Base-by-base conservation (phyloP, 2,888 invertebrate species). In the Electrophaes corylata region DNA sequence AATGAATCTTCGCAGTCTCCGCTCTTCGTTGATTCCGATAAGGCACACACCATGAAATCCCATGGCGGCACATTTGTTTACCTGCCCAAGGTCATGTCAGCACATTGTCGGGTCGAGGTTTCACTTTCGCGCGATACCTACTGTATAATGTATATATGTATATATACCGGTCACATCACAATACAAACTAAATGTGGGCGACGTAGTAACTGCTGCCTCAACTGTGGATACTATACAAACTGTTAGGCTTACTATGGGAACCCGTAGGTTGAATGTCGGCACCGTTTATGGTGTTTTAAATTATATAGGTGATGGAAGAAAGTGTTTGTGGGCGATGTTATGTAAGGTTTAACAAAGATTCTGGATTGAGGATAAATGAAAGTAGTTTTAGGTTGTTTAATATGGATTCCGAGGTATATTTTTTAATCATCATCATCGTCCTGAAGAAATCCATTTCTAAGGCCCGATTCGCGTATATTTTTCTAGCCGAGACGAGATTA, bases 81-180 rank as follows among this genome's bases (percentile, higher is more conserved):
- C 71, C 76, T 76, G 74, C 73, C 74, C 79, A 88, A 87, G 88
- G 87, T 78, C 87, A 76, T 79, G 81, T 84, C 83, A 84, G 79
- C 76, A 77, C 87, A 85, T 83, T 83, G 78, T 68, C 82, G 74
- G 86, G 84, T 86, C 86, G 83, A 71, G 75, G 72, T 85, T 84
- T 88, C 86, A 84, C 88, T 88, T 87, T 88, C 88, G 64, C 70
- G 71, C 67, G 75, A 79, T 76, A 75, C 75, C 76, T 76, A 59
- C 68, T 35, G 40, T n/a, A n/a, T n/a, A n/a, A n/a, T n/a, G n/a
- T n/a, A n/a, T n/a, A n/a, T n/a, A n/a, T n/a, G n/a, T n/a, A n/a
- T n/a, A n/a, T n/a, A n/a, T n/a, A n/a, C n/a, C n/a, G n/a, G 31
- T 31, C 31, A 31, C 31, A 14, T 37, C 19, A 26, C 52, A 52